Conservation (phyloP, 2,797 vertebrate species). For the Smutsia temminckii region DNA sequence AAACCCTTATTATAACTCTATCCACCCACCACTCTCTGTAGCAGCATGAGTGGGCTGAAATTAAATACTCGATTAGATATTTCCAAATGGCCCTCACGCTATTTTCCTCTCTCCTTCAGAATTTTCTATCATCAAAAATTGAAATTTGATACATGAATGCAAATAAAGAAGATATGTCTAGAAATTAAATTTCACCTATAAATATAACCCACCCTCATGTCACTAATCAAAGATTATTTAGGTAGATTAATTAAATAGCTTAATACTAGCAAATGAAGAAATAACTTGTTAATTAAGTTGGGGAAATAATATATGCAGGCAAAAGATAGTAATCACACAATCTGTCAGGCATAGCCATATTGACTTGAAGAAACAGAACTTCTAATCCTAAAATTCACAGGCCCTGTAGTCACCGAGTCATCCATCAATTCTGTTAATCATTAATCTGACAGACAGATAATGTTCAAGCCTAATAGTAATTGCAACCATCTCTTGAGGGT, state of each 20-base stretch:
- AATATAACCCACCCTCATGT: not conserved
- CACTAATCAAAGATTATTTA: not conserved
- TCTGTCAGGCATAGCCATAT: not conserved
- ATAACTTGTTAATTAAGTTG: slow-evolving; percentile 36
- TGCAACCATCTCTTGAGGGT: not conserved
- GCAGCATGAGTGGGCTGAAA: not conserved
- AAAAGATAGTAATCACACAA: not conserved
- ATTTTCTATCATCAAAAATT: slow-evolving; percentile 43
- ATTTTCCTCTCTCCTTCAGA: not conserved
- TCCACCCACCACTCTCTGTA: not conserved
- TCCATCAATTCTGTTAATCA: not conserved
- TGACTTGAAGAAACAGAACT: not conserved
- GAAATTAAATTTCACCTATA: slow-evolving; percentile 46
- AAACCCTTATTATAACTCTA: not conserved
- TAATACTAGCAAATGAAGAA: slow-evolving; percentile 30
- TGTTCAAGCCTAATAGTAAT: not conserved
- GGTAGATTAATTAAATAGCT: slow-evolving; percentile 40
- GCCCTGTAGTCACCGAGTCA: not conserved
- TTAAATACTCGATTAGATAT: not conserved
- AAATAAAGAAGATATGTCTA: slow-evolving; percentile 18
- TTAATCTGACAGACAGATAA: not conserved
- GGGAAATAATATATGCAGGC: slow-evolving; percentile 6
- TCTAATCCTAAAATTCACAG: not conserved
- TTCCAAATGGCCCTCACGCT: not conserved
- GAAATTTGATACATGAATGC: not conserved